Evolutionary conservation across 2,113 vertebrate genomes (phyloP).

Genomic region (Petaurus breviceps): DNA sequence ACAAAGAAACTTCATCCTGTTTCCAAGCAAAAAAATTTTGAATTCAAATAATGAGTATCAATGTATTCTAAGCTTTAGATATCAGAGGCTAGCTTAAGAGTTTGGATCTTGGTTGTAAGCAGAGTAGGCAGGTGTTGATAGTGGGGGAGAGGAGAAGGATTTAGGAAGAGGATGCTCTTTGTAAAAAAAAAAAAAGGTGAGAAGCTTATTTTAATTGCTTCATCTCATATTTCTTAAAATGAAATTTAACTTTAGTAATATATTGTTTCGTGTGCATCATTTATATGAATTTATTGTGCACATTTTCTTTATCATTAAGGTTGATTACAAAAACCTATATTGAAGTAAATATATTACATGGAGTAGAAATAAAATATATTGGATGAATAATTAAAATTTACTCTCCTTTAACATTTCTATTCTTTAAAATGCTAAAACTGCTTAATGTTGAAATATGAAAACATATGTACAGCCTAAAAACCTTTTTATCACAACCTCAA

Average conservation of each 20-base stretch:
- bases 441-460: slow-evolving; percentile 42
- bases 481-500: slow-evolving; percentile 1
- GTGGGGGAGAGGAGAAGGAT: background rate
- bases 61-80: background rate
- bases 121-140: background rate
- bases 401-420: background rate
- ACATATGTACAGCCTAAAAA: slow-evolving; percentile 13
- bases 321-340: background rate
- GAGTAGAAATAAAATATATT: background rate
- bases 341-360: background rate
- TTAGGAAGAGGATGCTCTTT: background rate
- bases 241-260: background rate
- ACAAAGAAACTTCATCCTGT: background rate
- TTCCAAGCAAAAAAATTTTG: background rate
- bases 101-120: background rate
- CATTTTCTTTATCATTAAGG: background rate
- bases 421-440: slow-evolving; percentile 33
- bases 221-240: background rate
- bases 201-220: background rate
- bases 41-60: background rate
- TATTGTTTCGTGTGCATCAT: background rate
- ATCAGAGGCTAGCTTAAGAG: background rate
- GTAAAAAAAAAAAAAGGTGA: background rate
- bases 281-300: background rate
- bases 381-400: slow-evolving; percentile 38